Conservation (phyloP, 2,797 vertebrate genomes). For the Melanotaenia pygmaea region DNA sequence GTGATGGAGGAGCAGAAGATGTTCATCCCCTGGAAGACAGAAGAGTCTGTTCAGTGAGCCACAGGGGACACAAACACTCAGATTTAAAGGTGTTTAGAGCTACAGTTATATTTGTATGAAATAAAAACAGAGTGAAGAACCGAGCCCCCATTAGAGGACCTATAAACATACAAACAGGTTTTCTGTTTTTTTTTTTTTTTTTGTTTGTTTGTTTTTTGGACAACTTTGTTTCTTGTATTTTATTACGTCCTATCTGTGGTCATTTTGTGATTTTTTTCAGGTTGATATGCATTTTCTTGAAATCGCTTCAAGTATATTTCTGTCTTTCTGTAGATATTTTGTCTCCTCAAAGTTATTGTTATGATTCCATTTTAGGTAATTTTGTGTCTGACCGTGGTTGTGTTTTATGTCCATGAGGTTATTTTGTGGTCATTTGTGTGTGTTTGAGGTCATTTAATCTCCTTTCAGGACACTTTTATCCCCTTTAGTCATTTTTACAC, state of each 20-base stretch:
- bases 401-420: too few relatives aligned
- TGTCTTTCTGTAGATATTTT: background rate
- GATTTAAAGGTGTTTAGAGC: background rate
- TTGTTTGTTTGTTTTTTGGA: background rate
- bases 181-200: background rate
- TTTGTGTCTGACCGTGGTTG: background rate
- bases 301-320: background rate
- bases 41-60: background rate
- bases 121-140: background rate
- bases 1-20: constrained; percentile 89
- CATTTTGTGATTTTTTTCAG: background rate
- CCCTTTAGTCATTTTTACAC: background rate
- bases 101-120: background rate
- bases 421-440: background rate
- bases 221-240: background rate
- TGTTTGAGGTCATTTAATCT: background rate
- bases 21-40: constrained; percentile 84
- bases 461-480: background rate
- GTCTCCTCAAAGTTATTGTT: background rate
- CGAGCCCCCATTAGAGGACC: background rate
- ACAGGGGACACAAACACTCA: background rate
- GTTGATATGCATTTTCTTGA: background rate
- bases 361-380: background rate
- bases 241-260: background rate
- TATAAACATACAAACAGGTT: background rate